Percentiles rank a stretch among this genome's conserved stretches.
Conservation (phyloP, 92 coral and sea anemone species). For the Epizoanthus ramosus region DNA sequence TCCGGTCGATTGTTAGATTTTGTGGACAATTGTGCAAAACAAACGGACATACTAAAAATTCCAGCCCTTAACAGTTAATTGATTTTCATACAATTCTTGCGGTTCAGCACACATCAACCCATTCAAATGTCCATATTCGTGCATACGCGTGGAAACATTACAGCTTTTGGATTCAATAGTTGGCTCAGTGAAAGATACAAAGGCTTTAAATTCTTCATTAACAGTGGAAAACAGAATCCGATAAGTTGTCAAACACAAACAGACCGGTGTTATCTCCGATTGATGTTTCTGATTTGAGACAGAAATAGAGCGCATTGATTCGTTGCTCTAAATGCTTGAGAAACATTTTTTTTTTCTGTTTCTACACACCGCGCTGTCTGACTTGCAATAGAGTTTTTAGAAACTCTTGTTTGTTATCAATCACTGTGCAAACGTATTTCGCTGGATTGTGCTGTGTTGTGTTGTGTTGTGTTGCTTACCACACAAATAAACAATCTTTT, state of each 20-base stretch:
- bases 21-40: conserved; percentile 13
- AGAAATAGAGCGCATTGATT: not conserved
- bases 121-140: not conserved
- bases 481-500: conserved; percentile 33
- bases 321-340: not conserved
- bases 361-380: not conserved
- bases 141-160: not conserved
- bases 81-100: conserved; percentile 14
- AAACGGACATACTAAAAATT: conserved; percentile 26
- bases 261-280: not conserved
- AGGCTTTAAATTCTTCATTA: not conserved
- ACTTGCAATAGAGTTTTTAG: not conserved
- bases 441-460: conserved; percentile 5
- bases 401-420: conserved; percentile 14
- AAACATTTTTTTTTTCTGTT: not conserved
- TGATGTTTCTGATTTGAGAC: not conserved
- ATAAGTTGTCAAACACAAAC: conserved; percentile 10
- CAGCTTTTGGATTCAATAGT: not conserved
- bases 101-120: conserved; percentile 11
- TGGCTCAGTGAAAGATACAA: not conserved
- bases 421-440: conserved; percentile 20
- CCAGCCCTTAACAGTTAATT: conserved; percentile 31
- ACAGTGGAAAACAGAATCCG: not conserved
- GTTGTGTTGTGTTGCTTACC: not conserved
- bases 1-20: conserved; percentile 21